These are phyloP conservation scores for Batillaria attramentaria DNA, from an alignment of 1,140 invertebrate genomes.

Conservation along the genomic window DNA sequence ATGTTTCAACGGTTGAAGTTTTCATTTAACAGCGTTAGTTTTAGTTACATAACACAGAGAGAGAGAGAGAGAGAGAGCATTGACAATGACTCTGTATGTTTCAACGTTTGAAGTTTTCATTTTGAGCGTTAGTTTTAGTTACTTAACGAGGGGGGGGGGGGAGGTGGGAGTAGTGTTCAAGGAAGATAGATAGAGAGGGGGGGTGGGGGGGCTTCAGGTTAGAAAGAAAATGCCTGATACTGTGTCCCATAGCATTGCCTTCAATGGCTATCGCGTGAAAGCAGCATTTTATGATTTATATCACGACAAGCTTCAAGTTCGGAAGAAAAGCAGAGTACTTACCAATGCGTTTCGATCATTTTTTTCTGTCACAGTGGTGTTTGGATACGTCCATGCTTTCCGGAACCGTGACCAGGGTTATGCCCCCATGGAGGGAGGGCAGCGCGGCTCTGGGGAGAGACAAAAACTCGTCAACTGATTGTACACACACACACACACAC, in stretches of 20 bases:
- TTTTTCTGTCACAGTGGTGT: not conserved
- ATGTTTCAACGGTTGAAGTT: no score
- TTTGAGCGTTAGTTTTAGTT: no score
- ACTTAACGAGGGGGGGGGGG: no score
- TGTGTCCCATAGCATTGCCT: not conserved
- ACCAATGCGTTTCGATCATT: not conserved
- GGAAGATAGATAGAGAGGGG: no score
- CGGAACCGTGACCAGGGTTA: not conserved
- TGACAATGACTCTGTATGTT: no score
- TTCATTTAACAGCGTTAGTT: no score
- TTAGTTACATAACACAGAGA: no score
- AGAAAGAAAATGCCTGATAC: not conserved
- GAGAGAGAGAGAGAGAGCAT: no score
- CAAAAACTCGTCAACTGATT: not conserved
- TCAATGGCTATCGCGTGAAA: not conserved
- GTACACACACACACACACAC: not conserved
- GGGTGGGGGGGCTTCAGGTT: no score
- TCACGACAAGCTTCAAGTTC: not conserved
- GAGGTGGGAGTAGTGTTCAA: no score
- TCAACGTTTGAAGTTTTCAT: no score
- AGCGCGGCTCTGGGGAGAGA: not conserved
- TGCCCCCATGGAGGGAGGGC: not conserved
- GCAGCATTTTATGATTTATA: not conserved
- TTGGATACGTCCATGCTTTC: not conserved
- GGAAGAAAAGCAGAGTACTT: not conserved